Conservation (phyloP, 2,113 vertebrate species). For the Notarius lentiginosus region DNA sequence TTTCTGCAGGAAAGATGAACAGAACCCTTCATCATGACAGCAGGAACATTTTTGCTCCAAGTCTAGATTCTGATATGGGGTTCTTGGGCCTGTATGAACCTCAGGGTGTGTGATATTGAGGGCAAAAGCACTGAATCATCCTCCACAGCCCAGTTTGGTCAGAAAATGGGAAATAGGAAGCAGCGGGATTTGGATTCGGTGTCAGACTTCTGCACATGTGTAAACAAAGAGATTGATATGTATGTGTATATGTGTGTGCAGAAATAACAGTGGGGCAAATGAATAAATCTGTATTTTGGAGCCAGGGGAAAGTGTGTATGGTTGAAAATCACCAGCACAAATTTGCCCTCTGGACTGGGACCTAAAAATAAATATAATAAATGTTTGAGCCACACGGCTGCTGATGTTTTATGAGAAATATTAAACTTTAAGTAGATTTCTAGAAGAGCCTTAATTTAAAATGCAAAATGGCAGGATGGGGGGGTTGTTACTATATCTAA, state of each 20-base stretch:
- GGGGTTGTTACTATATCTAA: too few species aligned
- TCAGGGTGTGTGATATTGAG: conserved; percentile 31
- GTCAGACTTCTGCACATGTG: conserved; percentile 8
- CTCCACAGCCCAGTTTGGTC: not conserved
- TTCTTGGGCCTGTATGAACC: conserved; percentile 3
- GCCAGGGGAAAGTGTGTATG: not conserved
- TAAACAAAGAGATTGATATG: conserved; percentile 4
- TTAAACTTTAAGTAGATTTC: not conserved
- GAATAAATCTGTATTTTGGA: not conserved
- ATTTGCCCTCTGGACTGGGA: not conserved
- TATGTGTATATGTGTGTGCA: not conserved
- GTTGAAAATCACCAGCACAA: not conserved
- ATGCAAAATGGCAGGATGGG: too few species aligned
- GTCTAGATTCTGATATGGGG: not conserved
- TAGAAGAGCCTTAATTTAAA: too few species aligned
- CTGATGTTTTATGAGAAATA: not conserved
- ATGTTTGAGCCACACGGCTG: not conserved
- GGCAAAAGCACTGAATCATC: conserved; percentile 30
- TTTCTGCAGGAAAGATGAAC: conserved; percentile 11
- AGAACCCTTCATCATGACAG: conserved; percentile 5
- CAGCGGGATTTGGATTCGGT: conserved; percentile 22
- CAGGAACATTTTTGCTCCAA: not conserved
- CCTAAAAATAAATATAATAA: not conserved
- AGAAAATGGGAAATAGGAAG: conserved; percentile 17
- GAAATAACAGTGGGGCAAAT: not conserved